Evolutionary conservation across 1,140 invertebrate species (phyloP).

Genomic region (Helicoverpa zea): DNA sequence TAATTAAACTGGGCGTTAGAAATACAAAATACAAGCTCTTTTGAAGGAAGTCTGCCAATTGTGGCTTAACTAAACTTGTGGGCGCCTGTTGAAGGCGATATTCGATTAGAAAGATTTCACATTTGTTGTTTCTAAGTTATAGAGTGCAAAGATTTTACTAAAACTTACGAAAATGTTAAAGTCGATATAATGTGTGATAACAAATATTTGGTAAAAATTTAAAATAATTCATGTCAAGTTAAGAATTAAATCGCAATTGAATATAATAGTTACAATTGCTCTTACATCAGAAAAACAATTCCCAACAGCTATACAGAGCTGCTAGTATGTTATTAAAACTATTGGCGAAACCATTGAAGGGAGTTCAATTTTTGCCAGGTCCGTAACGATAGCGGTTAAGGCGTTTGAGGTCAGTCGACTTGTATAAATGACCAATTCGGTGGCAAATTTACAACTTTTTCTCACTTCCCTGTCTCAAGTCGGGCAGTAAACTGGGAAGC

Average conservation of each 20-base stretch:
- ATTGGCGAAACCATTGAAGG: constrained; percentile 59
- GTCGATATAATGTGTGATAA: no score
- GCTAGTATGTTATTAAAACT: constrained; percentile 55
- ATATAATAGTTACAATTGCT: no score
- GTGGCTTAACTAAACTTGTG: constrained; percentile 2
- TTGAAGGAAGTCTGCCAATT: constrained; percentile 15
- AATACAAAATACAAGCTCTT: constrained; percentile 32
- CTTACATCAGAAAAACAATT: no score
- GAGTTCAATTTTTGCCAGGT: constrained; percentile 67
- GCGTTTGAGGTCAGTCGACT: constrained; percentile 73
- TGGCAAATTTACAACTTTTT: constrained; percentile 85
- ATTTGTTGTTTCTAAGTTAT: no score
- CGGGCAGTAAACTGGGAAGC: constrained; percentile 82
- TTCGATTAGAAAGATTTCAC: no score
- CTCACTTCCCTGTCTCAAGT: constrained; percentile 69
- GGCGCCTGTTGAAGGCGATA: not conserved
- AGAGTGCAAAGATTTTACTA: no score
- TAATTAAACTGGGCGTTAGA: constrained; percentile 30
- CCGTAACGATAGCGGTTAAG: constrained; percentile 70
- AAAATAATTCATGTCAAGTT: no score
- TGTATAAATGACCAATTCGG: constrained; percentile 83
- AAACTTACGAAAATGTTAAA: no score
- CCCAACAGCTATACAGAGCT: not conserved
- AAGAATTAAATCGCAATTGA: no score
- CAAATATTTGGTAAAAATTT: no score